Evolutionary conservation across 2,797 vertebrate genomes (phyloP), one percentile per base, ranked within the genome.

Genomic region (Acanthis flammea): DNA sequence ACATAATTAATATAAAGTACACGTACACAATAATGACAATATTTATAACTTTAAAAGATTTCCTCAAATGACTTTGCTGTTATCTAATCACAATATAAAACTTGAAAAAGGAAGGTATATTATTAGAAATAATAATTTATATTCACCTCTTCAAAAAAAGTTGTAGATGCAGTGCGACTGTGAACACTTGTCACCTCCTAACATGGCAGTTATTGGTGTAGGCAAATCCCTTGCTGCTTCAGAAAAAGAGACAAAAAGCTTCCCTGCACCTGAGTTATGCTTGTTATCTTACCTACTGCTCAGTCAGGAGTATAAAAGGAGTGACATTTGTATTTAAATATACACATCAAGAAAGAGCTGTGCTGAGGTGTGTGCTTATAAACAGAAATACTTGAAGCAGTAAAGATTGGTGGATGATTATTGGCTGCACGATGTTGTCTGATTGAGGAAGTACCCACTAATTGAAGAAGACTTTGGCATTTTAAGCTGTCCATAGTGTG

Each of bases 1-100:
- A 93, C 92, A 95, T 96, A 96, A 97, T 97, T 97, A 92, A 92
- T 97, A 90, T 93, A 92, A 96, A 96, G 91, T 95, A 92, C 58
- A 96, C 37, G 30, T 91, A 88, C 22, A 68, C n/a, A 91, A 72
- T 95, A 97, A 94, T 77, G 88, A 66, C 25, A 95, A 86, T 96
- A 93, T 94, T 83, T 95, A 94, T 94, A 95, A 48, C 84, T 96
- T 65, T 51, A 85, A 94, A 84, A 91, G 1, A 86, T 92, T 92
- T 81, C 51, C 44, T 91, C 81, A 74, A 90, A 87, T 86, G 2
- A 44, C 12, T 94, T 88, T 80, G 22, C 31, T 1, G 1, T 79
- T 84, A 44, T 86, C 76, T 90, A 73, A 88, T 92, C 63, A 51
- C 53, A 81, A 33, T 72, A 88, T 60, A 39, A 68, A 82, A 83